These are phyloP conservation scores for Galerucella nymphaeae DNA, from an alignment of 2,888 invertebrate species.

Conservation along the genomic window DNA sequence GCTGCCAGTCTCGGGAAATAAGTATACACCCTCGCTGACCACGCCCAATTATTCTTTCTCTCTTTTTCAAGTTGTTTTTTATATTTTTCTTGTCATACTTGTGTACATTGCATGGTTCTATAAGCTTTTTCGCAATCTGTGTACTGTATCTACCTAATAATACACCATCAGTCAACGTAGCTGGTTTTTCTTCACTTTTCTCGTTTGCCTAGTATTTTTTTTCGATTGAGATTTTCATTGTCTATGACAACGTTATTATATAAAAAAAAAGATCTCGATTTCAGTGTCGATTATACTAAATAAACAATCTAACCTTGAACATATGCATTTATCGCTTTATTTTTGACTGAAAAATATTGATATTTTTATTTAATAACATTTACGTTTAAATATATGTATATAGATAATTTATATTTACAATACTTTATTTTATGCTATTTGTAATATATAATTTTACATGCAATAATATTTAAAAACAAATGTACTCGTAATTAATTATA, in stretches of 20 bases:
- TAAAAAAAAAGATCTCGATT: too few species aligned
- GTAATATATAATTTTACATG: conserved; percentile 31
- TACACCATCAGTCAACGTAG: background rate
- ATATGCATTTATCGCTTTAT: conserved; percentile 25
- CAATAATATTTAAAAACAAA: conserved; percentile 20
- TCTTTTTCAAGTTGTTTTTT: too few species aligned
- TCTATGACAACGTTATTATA: background rate
- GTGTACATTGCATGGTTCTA: too few species aligned
- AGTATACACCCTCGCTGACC: too few species aligned
- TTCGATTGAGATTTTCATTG: background rate
- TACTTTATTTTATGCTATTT: conserved; percentile 27
- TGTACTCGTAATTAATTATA: too few species aligned
- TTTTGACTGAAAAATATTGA: conserved; percentile 27
- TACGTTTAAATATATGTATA: conserved; percentile 11
- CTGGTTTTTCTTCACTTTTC: background rate
- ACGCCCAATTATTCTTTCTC: too few species aligned
- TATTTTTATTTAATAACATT: conserved; percentile 24
- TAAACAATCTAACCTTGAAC: conserved; percentile 10
- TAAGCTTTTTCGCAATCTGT: too few species aligned
- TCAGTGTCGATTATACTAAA: background rate
- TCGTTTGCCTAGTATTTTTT: too few species aligned
- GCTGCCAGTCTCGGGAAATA: too few species aligned
- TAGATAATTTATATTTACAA: conserved; percentile 23
- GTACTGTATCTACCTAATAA: too few species aligned
- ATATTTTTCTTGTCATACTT: too few species aligned